Evolutionary conservation across 1,140 invertebrate genomes (phyloP).

Genomic region (Cepaea nemoralis): DNA sequence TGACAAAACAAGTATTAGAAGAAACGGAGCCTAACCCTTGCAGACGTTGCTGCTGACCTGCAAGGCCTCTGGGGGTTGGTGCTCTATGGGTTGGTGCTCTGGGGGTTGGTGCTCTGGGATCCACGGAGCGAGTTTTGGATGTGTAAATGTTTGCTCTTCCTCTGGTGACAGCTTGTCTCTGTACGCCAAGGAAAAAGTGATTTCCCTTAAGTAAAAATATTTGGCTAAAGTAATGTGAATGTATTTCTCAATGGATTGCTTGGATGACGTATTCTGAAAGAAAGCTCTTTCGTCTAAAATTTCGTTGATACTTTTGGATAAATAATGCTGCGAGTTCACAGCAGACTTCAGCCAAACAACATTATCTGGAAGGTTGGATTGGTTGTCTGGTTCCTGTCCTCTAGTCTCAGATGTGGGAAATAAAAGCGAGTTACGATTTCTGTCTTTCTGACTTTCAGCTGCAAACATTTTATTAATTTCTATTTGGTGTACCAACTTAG

Average conservation of each 20-base stretch:
- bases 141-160: not conserved
- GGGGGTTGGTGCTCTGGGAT: not conserved
- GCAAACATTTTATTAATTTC: too few species aligned
- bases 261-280: not conserved
- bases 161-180: not conserved
- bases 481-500: too few species aligned
- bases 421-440: too few species aligned
- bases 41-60: not conserved
- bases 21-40: not conserved
- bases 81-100: too few species aligned
- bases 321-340: not conserved
- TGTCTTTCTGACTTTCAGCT: too few species aligned
- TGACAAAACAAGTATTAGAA: slow-evolving; percentile 5
- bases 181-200: not conserved
- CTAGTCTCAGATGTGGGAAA: too few species aligned
- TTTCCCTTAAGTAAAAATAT: slow-evolving; percentile 5
- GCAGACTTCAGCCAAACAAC: not conserved
- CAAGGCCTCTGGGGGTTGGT: not conserved
- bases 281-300: not conserved
- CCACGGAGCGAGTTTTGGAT: slow-evolving; percentile 4
- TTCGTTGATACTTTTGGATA: not conserved
- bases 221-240: slow-evolving; percentile 1
- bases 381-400: too few species aligned
- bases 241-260: not conserved
- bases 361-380: not conserved